Conservation (phyloP, 2,797 vertebrate genomes). For the Gobio occitaniae region DNA sequence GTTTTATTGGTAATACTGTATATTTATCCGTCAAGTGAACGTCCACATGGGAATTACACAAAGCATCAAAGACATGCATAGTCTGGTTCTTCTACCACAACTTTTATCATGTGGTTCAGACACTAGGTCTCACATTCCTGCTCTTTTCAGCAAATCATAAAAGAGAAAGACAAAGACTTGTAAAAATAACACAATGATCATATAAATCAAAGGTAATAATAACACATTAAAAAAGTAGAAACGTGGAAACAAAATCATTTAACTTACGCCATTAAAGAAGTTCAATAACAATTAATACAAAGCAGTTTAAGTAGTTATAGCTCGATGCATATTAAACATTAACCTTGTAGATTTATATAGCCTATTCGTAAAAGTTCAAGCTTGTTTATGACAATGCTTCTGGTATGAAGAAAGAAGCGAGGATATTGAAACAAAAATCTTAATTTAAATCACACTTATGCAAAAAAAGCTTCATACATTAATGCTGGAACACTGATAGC, state of each 20-base stretch:
- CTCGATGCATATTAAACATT: slow-evolving; percentile 76
- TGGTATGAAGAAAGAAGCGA: slow-evolving; percentile 37
- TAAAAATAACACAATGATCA: slow-evolving; percentile 60
- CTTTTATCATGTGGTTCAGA: slow-evolving; percentile 70
- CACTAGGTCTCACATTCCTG: slow-evolving; percentile 74
- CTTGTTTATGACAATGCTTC: slow-evolving; percentile 57
- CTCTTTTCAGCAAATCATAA: slow-evolving; percentile 71
- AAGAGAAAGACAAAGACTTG: slow-evolving; percentile 64
- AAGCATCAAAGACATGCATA: slow-evolving; percentile 88
- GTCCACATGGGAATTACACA: slow-evolving; percentile 84
- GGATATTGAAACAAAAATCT: slow-evolving; percentile 41
- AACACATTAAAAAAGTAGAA: slow-evolving; percentile 61
- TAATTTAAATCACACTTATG: slow-evolving; percentile 55
- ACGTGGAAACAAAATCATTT: slow-evolving; percentile 68
- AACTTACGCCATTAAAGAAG: slow-evolving; percentile 81
- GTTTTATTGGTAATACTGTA: slow-evolving; percentile 90
- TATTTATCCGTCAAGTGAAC: slow-evolving; percentile 85
- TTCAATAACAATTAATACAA: slow-evolving; percentile 73
- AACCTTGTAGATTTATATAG: slow-evolving; percentile 52
- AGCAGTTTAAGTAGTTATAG: slow-evolving; percentile 65
- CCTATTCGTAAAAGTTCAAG: slow-evolving; percentile 49
- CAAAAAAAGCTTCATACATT: slow-evolving; percentile 36
- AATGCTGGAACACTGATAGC: slow-evolving; percentile 47
- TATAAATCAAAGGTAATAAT: slow-evolving; percentile 61
- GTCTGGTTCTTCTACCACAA: slow-evolving; percentile 80